Percentiles rank a stretch among this genome's conserved stretches.
Conservation (phyloP, 2,888 invertebrate genomes). For the Plagodis dolabraria region DNA sequence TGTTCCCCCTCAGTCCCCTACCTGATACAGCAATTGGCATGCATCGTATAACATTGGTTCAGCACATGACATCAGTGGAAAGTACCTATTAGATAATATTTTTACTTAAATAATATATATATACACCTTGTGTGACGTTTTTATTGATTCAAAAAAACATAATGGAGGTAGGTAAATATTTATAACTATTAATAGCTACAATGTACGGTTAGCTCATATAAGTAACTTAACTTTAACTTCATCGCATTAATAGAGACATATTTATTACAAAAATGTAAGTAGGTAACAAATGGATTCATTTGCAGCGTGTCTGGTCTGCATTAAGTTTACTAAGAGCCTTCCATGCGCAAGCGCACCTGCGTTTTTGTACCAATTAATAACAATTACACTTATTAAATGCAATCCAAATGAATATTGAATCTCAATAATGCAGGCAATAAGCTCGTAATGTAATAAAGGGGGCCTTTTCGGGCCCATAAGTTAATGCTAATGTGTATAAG, state of each 20-base stretch:
- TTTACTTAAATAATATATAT: too few species aligned
- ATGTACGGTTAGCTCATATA: neutral
- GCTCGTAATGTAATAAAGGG: conserved; percentile 18
- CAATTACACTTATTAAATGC: conserved; percentile 45
- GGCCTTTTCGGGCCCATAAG: conserved; percentile 29
- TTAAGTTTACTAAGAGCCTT: conserved; percentile 11
- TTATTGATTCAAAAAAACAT: too few species aligned
- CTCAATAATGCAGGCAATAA: conserved; percentile 18
- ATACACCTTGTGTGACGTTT: too few species aligned
- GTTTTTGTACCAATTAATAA: conserved; percentile 52
- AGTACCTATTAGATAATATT: too few species aligned
- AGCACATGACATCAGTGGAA: too few species aligned
- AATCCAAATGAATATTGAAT: conserved; percentile 38
- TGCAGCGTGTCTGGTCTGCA: conserved; percentile 5
- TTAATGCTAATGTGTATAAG: conserved; percentile 20
- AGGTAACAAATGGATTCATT: conserved; percentile 7
- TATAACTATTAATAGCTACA: too few species aligned
- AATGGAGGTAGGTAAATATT: too few species aligned
- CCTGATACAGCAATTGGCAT: too few species aligned
- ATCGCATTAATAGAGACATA: conserved; percentile 16
- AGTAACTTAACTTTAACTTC: conserved; percentile 1
- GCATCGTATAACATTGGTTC: too few species aligned
- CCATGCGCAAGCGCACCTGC: conserved; percentile 44
- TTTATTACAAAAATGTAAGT: conserved; percentile 6
- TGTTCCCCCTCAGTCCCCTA: too few species aligned